These are phyloP conservation scores for Mylabris phalerata DNA, from an alignment of 1,140 invertebrate species.

Conservation along the genomic window DNA sequence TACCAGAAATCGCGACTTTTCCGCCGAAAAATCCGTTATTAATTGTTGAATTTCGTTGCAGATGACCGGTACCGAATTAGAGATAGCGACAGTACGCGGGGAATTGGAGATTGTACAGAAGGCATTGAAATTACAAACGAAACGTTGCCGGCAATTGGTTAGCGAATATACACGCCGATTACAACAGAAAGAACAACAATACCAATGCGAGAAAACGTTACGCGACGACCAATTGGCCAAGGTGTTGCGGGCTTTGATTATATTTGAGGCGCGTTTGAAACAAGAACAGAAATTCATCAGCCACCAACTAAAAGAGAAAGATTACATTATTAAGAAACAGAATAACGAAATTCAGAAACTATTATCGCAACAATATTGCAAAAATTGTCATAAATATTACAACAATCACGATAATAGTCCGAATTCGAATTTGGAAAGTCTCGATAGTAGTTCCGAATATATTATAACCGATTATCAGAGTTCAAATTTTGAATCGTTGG, in stretches of 20 bases:
- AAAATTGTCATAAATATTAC: slow-evolving; percentile 51
- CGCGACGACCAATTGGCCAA: slow-evolving; percentile 60
- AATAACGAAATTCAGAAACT: slow-evolving; percentile 61
- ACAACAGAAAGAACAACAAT: slow-evolving; percentile 52
- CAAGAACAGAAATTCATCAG: slow-evolving; percentile 67
- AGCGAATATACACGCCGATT: slow-evolving; percentile 54
- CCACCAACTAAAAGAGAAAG: slow-evolving; percentile 60
- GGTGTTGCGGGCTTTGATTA: slow-evolving; percentile 59
- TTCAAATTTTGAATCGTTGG: slow-evolving; percentile 45
- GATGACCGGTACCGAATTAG: slow-evolving; percentile 51
- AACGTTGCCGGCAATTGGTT: slow-evolving; percentile 50
- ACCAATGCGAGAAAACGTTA: slow-evolving; percentile 52
- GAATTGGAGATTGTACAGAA: slow-evolving; percentile 56
- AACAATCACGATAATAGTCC: slow-evolving; percentile 47
- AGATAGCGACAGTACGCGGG: slow-evolving; percentile 47
- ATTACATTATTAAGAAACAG: slow-evolving; percentile 62
- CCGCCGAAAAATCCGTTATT: background rate
- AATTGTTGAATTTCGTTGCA: slow-evolving; percentile 43
- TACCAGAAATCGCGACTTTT: no score
- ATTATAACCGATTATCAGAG: slow-evolving; percentile 42
- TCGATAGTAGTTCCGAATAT: slow-evolving; percentile 51
- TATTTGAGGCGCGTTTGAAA: slow-evolving; percentile 63
- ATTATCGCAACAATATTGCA: slow-evolving; percentile 45
- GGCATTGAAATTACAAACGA: slow-evolving; percentile 56
- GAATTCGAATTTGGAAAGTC: slow-evolving; percentile 49